Evolutionary conservation across 2,113 vertebrate species (phyloP).

Genomic region (Rattus rattus): DNA sequence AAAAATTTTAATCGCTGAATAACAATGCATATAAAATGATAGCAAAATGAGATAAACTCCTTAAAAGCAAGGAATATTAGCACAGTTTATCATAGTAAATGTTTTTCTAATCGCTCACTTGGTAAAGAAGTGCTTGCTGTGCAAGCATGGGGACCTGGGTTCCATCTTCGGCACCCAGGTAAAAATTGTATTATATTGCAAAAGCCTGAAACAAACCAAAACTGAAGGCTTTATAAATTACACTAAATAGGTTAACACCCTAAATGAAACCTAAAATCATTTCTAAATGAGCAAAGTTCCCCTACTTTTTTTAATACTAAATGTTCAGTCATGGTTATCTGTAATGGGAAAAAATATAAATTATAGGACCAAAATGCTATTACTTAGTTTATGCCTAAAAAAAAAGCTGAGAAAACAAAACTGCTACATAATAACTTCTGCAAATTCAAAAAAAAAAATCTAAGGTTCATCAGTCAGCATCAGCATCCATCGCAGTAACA

Average conservation of each 20-base stretch:
- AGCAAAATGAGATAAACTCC: neutral
- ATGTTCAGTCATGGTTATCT: neutral
- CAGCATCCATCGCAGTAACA: neutral
- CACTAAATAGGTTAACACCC: neutral
- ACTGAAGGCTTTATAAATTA: neutral
- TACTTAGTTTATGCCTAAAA: neutral
- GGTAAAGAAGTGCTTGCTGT: neutral
- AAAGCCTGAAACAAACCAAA: neutral
- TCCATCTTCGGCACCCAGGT: neutral
- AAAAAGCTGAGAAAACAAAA: neutral
- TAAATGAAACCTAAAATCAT: neutral
- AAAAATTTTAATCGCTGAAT: neutral
- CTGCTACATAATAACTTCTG: neutral
- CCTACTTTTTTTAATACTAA: neutral
- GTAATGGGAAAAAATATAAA: neutral
- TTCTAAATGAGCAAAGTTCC: neutral
- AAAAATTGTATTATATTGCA: neutral
- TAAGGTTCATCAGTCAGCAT: neutral
- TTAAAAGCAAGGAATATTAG: constrained; percentile 11
- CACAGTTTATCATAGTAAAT: neutral
- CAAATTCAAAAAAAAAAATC: neutral
- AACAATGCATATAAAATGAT: neutral
- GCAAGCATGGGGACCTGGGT: neutral
- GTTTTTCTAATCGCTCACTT: neutral
- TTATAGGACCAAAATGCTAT: neutral